Evolutionary conservation across 2,113 vertebrate genomes (phyloP).

Genomic region (Marmota monax): DNA sequence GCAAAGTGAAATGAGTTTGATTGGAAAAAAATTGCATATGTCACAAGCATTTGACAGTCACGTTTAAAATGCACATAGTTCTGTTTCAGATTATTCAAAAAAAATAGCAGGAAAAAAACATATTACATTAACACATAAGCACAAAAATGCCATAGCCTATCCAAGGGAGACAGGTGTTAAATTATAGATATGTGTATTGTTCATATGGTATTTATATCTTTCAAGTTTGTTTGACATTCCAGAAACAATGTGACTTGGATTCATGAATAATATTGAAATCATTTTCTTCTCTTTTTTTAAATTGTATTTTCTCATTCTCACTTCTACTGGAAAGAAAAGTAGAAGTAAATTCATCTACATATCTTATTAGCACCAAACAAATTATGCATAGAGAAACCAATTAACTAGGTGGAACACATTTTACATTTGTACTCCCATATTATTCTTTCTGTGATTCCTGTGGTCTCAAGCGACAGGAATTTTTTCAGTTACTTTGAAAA

Average conservation of each 20-base stretch:
- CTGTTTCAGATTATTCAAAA: constrained; percentile 28
- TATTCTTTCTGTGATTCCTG: background rate
- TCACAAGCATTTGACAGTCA: background rate
- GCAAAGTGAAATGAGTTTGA: background rate
- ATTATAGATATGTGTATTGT: constrained; percentile 47
- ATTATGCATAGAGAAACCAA: background rate
- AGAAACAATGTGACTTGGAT: constrained; percentile 30
- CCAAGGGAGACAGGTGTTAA: constrained; percentile 67
- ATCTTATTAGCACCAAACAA: constrained; percentile 25
- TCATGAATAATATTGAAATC: constrained; percentile 5
- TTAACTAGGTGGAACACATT: background rate
- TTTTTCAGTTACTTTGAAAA: constrained; percentile 3
- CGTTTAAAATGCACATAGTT: constrained; percentile 34
- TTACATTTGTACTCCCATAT: background rate
- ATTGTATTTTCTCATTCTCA: constrained; percentile 16
- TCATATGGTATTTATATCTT: constrained; percentile 70
- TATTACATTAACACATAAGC: constrained; percentile 4
- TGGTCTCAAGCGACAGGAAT: background rate
- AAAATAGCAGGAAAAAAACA: background rate
- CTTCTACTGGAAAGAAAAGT: background rate
- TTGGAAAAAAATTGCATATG: background rate
- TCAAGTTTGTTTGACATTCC: constrained; percentile 66
- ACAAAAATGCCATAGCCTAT: constrained; percentile 55
- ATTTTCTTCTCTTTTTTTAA: constrained; percentile 15
- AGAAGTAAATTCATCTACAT: background rate